Evolutionary conservation across 2,888 invertebrate species (phyloP), one percentile per base, ranked within the genome.

Genomic region (Scelioninae gen. 1): DNA sequence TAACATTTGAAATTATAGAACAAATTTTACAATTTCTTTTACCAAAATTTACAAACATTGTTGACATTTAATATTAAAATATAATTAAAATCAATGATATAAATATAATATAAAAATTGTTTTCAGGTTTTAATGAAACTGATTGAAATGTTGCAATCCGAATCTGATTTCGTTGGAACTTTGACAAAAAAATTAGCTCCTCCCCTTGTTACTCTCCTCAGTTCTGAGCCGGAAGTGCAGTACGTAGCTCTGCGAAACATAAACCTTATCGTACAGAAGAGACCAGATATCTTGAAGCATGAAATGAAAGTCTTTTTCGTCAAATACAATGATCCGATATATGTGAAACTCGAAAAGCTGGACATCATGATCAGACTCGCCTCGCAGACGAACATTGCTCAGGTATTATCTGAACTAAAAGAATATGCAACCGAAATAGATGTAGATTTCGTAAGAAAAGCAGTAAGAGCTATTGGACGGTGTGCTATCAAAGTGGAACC

Each of bases 231-330:
- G 0, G 99, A 99, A 93, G 99, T 99, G 63, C 99, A 99, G 93
- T 99, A 99, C 92, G 99, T 99, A 5, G 99, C 99, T 0, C 93
- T 99, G 77, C 93, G 99, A 86, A 99, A 99, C 93, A 99, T 99
- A 90, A 99, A 99, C 93, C 94, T 99, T 56, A 99, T 99, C 84
- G 99, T 99, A 13, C 99, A 99, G 93, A 99, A 99, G 93, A 94
- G 99, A 51, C 98, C 99, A 0, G 99, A 99, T 81, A 99, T 99
- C 87, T 93, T 99, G 55, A 99, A 99, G 92, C 98, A 99, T 89
- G 99, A 99, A 93, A 99, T 99, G 99, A 99, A 99, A 94, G 96
- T 96, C 68, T 99, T 99, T 94, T 99, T 99, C 92, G 99, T 99
- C 43, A 99, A 99, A 91, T 99, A 99, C 94, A 99, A 99, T 93